Evolutionary conservation across 1,140 invertebrate genomes (phyloP).

Genomic region (Pantala flavescens): DNA sequence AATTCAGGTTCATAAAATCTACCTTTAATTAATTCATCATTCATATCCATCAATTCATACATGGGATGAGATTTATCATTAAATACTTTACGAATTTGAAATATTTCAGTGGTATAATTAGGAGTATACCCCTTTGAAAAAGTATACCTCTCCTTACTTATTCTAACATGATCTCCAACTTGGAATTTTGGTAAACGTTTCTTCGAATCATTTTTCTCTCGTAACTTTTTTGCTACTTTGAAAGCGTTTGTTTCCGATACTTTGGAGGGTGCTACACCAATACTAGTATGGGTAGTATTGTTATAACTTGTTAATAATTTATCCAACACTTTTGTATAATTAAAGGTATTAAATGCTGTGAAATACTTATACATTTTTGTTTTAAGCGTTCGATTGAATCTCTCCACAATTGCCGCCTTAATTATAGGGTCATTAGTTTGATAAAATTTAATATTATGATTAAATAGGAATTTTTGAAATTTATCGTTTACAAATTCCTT

Average conservation of each 20-base stretch:
- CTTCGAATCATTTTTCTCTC: neutral
- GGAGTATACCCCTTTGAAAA: conserved; percentile 21
- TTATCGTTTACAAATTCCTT: neutral
- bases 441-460: neutral
- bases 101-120: conserved; percentile 19
- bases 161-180: conserved; percentile 18
- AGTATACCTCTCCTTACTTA: conserved; percentile 18
- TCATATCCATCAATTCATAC: neutral
- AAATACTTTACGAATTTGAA: conserved; percentile 17
- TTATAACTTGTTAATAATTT: neutral
- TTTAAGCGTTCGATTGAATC: neutral
- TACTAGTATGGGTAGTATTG: neutral
- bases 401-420: neutral
- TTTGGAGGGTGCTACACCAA: neutral
- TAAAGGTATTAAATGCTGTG: neutral
- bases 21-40: neutral
- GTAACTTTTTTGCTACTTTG: neutral
- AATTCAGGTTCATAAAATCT: neutral
- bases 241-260: neutral
- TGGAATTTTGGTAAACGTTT: conserved; percentile 15
- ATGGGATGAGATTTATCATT: neutral
- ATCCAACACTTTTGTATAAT: neutral
- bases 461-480: neutral
- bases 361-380: neutral
- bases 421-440: neutral